Evolutionary conservation across 2,888 invertebrate species (phyloP).

Genomic region (Girardia tigrina): DNA sequence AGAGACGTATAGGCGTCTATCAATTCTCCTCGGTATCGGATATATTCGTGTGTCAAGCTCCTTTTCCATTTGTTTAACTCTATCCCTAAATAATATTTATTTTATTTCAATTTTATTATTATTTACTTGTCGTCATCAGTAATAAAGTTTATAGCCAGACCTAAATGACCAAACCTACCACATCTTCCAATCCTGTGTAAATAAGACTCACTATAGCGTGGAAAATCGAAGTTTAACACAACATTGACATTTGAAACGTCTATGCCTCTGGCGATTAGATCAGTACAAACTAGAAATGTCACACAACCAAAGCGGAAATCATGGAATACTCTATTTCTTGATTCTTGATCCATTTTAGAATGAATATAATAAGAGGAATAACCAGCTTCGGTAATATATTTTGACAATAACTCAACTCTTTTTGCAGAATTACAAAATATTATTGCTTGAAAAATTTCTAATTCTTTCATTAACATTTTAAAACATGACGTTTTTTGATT

Average conservation of each 20-base stretch:
- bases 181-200: conserved; percentile 96
- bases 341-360: conserved; percentile 94
- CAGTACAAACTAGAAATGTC: conserved; percentile 77
- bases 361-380: conserved; percentile 99
- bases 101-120: conserved; percentile 60
- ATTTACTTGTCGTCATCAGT: conserved; percentile 75
- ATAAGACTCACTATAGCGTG: conserved; percentile 98
- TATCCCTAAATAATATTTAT: not conserved
- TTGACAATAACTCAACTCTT: conserved; percentile 90
- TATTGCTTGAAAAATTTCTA: conserved; percentile 98
- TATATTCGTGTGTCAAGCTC: conserved; percentile 97
- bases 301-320: conserved; percentile 94
- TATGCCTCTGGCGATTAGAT: conserved; percentile 93
- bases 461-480: conserved; percentile 96
- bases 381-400: conserved; percentile 97
- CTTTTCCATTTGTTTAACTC: conserved; percentile 63
- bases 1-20: conserved; percentile 89
- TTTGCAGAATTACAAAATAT: conserved; percentile 99
- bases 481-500: conserved; percentile 85
- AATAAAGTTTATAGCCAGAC: conserved; percentile 96
- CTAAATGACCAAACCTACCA: conserved; percentile 90
- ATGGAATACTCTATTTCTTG: conserved; percentile 89
- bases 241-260: conserved; percentile 99
- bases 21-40: conserved; percentile 96
- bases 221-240: conserved; percentile 99